These are phyloP conservation scores for Reticulitermes lucifugus DNA, from an alignment of 2,888 invertebrate genomes.

Conservation along the genomic window DNA sequence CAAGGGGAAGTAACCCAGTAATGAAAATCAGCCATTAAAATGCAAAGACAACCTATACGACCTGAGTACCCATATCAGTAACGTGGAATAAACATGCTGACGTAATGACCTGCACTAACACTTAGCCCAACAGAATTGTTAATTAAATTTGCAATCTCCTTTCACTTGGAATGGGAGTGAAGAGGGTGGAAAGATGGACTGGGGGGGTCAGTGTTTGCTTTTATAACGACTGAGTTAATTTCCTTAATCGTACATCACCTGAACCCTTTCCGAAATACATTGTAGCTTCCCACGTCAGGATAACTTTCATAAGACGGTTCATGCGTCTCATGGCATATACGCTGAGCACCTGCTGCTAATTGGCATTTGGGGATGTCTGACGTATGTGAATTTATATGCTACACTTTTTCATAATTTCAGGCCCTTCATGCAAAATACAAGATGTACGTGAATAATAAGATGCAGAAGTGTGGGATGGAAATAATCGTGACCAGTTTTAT, in stretches of 20 bases:
- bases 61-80: neutral
- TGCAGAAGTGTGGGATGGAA: no score
- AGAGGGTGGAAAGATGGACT: neutral
- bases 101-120: neutral
- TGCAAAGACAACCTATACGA: neutral
- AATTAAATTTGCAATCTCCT: neutral
- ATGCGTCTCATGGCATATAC: neutral
- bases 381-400: no score
- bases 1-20: neutral
- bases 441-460: no score
- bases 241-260: neutral
- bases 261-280: neutral
- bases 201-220: slow-evolving; percentile 3
- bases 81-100: neutral
- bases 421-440: no score
- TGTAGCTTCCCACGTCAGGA: neutral
- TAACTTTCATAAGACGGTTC: neutral
- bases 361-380: no score
- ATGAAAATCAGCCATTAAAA: neutral
- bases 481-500: no score
- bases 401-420: no score
- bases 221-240: neutral
- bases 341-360: no score
- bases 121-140: neutral
- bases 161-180: neutral